These are phyloP conservation scores for Halichoerus grypus DNA, from an alignment of 2,113 vertebrate species.

Conservation along the genomic window DNA sequence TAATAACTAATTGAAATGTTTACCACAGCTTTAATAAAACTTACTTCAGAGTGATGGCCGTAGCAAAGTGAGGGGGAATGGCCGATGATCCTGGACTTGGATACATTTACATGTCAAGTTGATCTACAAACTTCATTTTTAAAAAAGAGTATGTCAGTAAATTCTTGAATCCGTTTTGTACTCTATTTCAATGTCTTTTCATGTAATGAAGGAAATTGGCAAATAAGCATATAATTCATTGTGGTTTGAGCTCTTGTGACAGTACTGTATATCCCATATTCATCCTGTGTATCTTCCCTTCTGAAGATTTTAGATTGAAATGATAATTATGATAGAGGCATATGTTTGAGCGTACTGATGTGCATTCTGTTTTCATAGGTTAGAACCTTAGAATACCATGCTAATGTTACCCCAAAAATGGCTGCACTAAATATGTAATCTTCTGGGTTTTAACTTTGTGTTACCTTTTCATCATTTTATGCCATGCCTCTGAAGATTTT, in stretches of 20 bases:
- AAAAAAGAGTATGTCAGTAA: neutral
- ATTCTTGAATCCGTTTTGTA: neutral
- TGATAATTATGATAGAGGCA: neutral
- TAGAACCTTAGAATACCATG: neutral
- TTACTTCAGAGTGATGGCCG: neutral
- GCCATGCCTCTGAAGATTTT: constrained; percentile 35
- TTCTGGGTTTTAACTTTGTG: constrained; percentile 24
- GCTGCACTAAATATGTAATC: neutral
- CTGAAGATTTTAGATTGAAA: neutral
- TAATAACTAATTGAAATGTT: neutral
- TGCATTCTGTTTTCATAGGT: neutral
- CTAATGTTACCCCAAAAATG: neutral
- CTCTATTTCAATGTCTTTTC: constrained; percentile 12
- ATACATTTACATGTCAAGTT: neutral
- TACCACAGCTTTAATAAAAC: neutral
- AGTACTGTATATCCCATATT: neutral
- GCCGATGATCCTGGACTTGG: neutral
- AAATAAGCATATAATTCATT: neutral
- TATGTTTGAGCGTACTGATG: neutral
- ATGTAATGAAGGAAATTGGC: neutral
- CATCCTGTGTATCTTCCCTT: neutral
- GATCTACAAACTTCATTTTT: neutral
- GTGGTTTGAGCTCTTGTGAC: neutral
- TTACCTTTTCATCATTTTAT: constrained; percentile 38
- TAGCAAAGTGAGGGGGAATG: neutral